phyloP scores from a whole-genome alignment of 2,113 vertebrate genomes.

The Phalacrocorax carbo region DNA sequence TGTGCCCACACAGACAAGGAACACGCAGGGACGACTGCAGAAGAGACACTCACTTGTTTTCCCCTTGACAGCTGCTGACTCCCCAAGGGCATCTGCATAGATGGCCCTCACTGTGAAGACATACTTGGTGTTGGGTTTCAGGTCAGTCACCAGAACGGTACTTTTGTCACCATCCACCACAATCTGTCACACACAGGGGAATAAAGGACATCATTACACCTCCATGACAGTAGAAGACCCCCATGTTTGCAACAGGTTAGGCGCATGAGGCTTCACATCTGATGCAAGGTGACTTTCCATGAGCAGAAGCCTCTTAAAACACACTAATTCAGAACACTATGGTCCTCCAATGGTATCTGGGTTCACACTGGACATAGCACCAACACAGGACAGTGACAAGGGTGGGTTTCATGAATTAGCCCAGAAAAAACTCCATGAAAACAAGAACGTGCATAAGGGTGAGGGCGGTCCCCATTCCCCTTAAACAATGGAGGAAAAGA shows the following conservation, averaged over 20 bases:
- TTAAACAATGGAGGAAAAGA: background rate
- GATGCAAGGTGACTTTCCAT: background rate
- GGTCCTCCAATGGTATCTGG: background rate
- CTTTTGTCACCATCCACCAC: constrained; percentile 78
- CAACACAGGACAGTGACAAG: background rate
- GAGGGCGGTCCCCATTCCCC: background rate
- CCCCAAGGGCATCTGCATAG: constrained; percentile 75
- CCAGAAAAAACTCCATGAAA: background rate
- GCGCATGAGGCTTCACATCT: background rate
- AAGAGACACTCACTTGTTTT: constrained; percentile 78
- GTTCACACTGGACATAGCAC: background rate
- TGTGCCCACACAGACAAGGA: background rate
- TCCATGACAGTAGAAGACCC: background rate
- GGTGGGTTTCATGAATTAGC: background rate
- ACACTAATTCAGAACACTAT: rapidly evolving
- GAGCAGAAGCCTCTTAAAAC: background rate
- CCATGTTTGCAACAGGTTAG: background rate
- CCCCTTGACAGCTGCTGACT: constrained; percentile 64
- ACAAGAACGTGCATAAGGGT: rapidly evolving
- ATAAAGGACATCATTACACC: background rate
- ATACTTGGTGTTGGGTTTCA: constrained; percentile 81
- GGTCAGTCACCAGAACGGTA: constrained; percentile 70
- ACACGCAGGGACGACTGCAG: background rate
- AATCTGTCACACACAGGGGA: constrained; percentile 59
- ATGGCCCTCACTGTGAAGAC: constrained; percentile 76